Conservation (phyloP, 2,113 vertebrate genomes). For the Conger conger region DNA sequence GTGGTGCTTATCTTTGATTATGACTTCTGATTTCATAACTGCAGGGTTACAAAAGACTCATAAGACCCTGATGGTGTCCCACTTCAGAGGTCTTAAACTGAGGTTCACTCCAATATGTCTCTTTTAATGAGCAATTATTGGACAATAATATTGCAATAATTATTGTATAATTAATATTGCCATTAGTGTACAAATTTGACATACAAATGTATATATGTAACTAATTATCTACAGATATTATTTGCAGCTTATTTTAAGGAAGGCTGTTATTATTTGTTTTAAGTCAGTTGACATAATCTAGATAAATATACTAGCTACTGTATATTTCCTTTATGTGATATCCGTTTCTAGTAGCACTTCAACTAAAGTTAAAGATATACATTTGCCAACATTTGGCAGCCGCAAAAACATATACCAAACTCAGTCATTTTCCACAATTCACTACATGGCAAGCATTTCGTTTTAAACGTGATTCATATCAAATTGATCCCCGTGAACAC, state of each 20-base stretch:
- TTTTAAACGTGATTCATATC: neutral
- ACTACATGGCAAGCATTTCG: neutral
- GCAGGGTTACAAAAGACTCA: no score
- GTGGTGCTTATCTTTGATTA: no score
- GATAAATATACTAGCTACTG: neutral
- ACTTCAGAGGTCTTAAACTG: no score
- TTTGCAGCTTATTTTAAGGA: neutral
- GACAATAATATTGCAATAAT: no score
- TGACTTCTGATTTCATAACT: no score
- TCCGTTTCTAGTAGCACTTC: neutral
- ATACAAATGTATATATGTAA: neutral
- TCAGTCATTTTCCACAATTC: neutral
- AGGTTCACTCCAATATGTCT: no score
- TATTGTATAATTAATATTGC: no score
- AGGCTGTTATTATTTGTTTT: neutral
- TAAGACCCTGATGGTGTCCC: no score
- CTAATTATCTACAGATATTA: neutral
- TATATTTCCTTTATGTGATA: neutral
- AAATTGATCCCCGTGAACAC: neutral
- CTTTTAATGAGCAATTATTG: neutral
- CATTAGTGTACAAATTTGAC: neutral
- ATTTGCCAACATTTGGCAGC: neutral
- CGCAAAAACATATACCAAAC: neutral
- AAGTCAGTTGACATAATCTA: neutral
- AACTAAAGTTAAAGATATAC: neutral